Base-by-base conservation (phyloP, 2,888 invertebrate species). In the Patella pellucida region DNA sequence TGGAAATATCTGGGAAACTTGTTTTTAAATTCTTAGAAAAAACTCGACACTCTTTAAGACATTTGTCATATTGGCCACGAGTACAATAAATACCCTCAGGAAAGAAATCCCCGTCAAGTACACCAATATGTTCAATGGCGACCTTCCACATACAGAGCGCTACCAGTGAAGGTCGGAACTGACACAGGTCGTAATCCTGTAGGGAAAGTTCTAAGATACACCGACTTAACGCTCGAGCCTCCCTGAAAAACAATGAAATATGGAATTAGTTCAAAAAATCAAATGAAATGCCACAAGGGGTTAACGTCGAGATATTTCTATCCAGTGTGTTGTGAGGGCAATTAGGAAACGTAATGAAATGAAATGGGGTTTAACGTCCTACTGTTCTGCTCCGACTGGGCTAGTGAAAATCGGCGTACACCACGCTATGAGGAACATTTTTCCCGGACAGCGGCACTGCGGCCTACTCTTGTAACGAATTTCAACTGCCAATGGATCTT, bases 131-230 rank as follows among this genome's bases (percentile, higher is more conserved):
- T 67, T 82, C 79, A 2, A 84, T 81, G 0, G 84, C 77, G 9
- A 81, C 79, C 74, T 85, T 85, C 85, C 84, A 84, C 4, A 83
- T 79, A 79, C 84, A 84, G n/a, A 85, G 76, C 0, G 85, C 86
- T 51, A 87, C 74, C 68, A 86, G 76, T 1, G 87, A 87, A 2
- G 87, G 86, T 12, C 78, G 79, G 41, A 79, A 84, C 74, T 85
- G 86, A 62, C 82, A 81, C n/a, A 87, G 77, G 1, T 83, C 80
- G 76, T 88, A 88, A 75, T 86, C 85, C 68, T 84, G 85, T 7
- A 88, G 79, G 2, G 83, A 80, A n/a, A 86, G 78, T 76, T 87
- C 85, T 72, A 86, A 73, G 0, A 86, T 52, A 77, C 82, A 85
- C 9, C 85, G 77, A 4, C 84, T 83, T 14, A 84, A 73, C 1